These are phyloP conservation scores for Upupa epops DNA, from an alignment of 2,113 vertebrate genomes.

Conservation along the genomic window DNA sequence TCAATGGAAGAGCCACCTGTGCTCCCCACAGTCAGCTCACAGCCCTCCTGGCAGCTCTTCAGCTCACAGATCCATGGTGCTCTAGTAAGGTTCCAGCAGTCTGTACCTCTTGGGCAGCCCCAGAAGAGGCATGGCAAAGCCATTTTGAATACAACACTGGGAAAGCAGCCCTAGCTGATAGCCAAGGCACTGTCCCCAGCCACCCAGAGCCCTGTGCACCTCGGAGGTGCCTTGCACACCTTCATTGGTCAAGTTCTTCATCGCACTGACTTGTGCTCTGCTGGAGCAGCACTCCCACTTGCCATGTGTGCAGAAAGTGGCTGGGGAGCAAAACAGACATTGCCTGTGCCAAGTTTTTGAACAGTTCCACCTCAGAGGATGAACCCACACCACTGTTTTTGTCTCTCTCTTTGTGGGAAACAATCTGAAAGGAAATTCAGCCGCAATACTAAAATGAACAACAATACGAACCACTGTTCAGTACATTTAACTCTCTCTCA, in stretches of 20 bases:
- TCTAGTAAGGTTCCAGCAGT: background rate
- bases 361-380: background rate
- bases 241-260: background rate
- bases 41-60: background rate
- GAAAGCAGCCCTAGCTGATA: background rate
- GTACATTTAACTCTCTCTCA: background rate
- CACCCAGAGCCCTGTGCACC: background rate
- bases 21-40: fast-evolving
- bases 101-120: background rate
- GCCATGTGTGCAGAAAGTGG: background rate
- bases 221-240: background rate
- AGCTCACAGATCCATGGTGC: background rate
- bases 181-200: background rate
- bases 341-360: background rate
- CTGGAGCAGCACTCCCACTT: fast-evolving
- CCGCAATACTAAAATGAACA: background rate
- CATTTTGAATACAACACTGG: background rate
- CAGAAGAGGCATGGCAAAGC: background rate
- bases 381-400: background rate
- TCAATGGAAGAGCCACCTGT: background rate
- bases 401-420: background rate
- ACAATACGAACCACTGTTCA: background rate
- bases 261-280: background rate
- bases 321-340: background rate
- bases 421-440: background rate